Evolutionary conservation across 2,888 invertebrate species (phyloP).

Genomic region (Aricia artaxerxes): DNA sequence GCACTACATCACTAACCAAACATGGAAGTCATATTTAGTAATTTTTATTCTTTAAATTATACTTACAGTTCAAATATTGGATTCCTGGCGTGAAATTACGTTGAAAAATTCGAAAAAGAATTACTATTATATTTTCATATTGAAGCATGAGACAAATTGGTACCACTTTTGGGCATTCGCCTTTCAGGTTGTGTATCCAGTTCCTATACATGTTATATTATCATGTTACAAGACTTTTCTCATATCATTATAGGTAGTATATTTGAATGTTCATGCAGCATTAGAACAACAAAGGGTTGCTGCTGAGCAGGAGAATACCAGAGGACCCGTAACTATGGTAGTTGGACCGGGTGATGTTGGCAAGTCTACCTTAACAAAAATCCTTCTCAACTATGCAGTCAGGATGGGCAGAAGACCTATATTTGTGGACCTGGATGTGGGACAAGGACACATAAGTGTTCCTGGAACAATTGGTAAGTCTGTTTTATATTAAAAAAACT

Average conservation of each 20-base stretch:
- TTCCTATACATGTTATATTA: neutral
- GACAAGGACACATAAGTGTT: slow-evolving; percentile 94
- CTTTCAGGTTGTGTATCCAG: neutral
- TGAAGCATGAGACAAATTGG: too few species aligned
- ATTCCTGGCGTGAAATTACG: too few species aligned
- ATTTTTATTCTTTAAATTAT: too few species aligned
- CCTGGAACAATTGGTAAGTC: slow-evolving; percentile 91
- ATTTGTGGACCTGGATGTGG: slow-evolving; percentile 97
- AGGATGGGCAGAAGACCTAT: slow-evolving; percentile 93
- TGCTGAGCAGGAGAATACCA: slow-evolving; percentile 86
- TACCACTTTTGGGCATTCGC: too few species aligned
- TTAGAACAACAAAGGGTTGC: slow-evolving; percentile 92
- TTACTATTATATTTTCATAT: too few species aligned
- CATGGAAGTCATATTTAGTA: too few species aligned
- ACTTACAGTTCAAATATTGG: too few species aligned
- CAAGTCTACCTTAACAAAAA: slow-evolving; percentile 93
- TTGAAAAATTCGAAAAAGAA: too few species aligned
- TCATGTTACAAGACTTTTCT: neutral
- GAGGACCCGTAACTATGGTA: slow-evolving; percentile 93
- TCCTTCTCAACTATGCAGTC: slow-evolving; percentile 97
- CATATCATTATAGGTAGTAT: slow-evolving; percentile 81
- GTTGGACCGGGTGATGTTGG: slow-evolving; percentile 98
- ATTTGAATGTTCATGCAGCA: slow-evolving; percentile 97
- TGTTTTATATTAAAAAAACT: neutral
- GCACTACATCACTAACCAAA: too few species aligned